phyloP scores from a whole-genome alignment of 2,797 vertebrate genomes.

The Danio aesculapii region DNA sequence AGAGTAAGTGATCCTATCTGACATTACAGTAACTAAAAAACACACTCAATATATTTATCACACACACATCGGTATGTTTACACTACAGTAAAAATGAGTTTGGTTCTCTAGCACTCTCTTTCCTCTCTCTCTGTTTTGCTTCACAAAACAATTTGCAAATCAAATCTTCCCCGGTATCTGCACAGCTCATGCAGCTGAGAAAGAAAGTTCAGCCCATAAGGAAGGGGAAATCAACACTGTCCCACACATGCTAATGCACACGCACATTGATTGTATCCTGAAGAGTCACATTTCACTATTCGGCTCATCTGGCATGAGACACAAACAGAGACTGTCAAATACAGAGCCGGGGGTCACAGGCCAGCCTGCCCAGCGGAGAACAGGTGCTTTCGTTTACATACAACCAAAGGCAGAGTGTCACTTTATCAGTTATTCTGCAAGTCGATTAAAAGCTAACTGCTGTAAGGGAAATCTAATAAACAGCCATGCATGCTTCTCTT shows the following conservation, averaged over 20 bases:
- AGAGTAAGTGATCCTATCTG: not conserved
- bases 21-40: too few relatives aligned
- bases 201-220: conserved; percentile 44
- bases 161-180: conserved; percentile 70
- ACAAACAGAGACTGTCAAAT: not conserved
- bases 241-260: conserved; percentile 15
- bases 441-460: conserved; percentile 16
- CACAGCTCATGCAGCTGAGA: conserved; percentile 57
- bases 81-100: not conserved
- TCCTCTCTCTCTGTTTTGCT: conserved; percentile 18
- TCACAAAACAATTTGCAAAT: conserved; percentile 76
- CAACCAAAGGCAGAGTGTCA: conserved; percentile 10
- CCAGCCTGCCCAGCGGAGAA: conserved; percentile 28
- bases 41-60: too few relatives aligned
- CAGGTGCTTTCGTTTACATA: conserved; percentile 48
- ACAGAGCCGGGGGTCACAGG: conserved; percentile 42
- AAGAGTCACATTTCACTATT: conserved; percentile 27
- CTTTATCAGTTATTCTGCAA: conserved; percentile 17
- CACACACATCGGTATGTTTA: not conserved
- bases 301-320: conserved; percentile 13
- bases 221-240: conserved; percentile 59
- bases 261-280: conserved; percentile 14
- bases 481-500: not conserved
- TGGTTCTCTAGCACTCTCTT: not conserved
- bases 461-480: conserved; percentile 39